Conservation (phyloP, 2,888 invertebrate species). For the Periphyllus acericola region DNA sequence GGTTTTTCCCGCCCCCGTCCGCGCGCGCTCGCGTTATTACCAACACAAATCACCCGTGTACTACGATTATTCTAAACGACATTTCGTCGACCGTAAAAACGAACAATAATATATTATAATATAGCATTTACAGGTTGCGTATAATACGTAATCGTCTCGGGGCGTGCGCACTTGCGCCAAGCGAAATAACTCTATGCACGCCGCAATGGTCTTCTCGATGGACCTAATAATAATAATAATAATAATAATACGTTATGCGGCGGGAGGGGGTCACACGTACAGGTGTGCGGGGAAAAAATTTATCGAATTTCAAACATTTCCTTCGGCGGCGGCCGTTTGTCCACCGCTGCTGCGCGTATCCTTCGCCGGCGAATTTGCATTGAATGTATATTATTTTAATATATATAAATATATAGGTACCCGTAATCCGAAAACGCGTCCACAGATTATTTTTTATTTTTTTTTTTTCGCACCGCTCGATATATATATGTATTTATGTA, state of each 20-base stretch:
- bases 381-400: too few species aligned
- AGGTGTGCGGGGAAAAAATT: neutral
- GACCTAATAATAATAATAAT: too few species aligned
- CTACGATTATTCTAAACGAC: neutral
- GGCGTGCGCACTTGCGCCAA: too few species aligned
- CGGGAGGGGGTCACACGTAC: neutral
- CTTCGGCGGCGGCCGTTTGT: neutral
- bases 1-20: neutral
- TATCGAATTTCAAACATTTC: conserved; percentile 26
- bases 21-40: neutral
- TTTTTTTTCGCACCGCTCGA: neutral
- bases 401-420: too few species aligned
- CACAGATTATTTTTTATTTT: neutral
- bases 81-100: neutral
- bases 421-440: neutral
- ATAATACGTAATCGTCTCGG: too few species aligned
- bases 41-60: neutral
- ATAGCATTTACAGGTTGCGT: too few species aligned
- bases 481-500: too few species aligned
- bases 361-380: conserved; percentile 7
- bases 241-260: neutral
- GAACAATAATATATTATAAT: neutral
- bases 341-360: too few species aligned
- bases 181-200: too few species aligned
- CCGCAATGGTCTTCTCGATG: too few species aligned